Conservation (phyloP, 2,888 invertebrate species). For the Arctia plantaginis region DNA sequence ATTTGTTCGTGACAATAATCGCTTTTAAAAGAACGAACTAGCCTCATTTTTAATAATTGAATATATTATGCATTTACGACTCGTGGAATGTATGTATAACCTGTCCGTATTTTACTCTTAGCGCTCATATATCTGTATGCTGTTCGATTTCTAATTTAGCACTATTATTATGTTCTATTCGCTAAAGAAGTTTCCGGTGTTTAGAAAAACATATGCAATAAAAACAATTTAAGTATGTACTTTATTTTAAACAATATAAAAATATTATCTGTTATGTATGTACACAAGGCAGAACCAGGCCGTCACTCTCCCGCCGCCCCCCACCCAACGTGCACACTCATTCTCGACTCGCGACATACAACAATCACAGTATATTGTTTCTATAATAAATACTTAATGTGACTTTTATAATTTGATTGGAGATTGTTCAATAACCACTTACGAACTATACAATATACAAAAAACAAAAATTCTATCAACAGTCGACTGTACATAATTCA, state of each 20-base stretch:
- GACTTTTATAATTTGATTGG: slow-evolving; percentile 67
- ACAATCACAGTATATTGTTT: slow-evolving; percentile 78
- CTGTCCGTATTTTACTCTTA: slow-evolving; percentile 16
- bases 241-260: slow-evolving; percentile 85
- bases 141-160: slow-evolving; percentile 70
- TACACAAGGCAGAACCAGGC: slow-evolving; percentile 21
- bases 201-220: slow-evolving; percentile 75
- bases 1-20: background rate
- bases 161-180: slow-evolving; percentile 77
- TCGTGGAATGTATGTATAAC: slow-evolving; percentile 42
- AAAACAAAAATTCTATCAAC: slow-evolving; percentile 73
- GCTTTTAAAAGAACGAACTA: background rate
- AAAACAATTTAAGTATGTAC: slow-evolving; percentile 78
- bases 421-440: slow-evolving; percentile 77
- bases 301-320: slow-evolving; percentile 12
- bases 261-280: slow-evolving; percentile 79
- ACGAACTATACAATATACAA: slow-evolving; percentile 81
- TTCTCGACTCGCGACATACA: slow-evolving; percentile 48
- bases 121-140: slow-evolving; percentile 18
- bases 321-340: slow-evolving; percentile 2
- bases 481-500: slow-evolving; percentile 66
- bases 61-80: background rate
- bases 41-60: background rate
- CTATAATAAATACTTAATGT: slow-evolving; percentile 77
- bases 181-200: slow-evolving; percentile 45